Percentiles rank a stretch among this genome's conserved stretches.
phyloP scores from a whole-genome alignment of 2,113 vertebrate genomes.

The Azemiops feae region DNA sequence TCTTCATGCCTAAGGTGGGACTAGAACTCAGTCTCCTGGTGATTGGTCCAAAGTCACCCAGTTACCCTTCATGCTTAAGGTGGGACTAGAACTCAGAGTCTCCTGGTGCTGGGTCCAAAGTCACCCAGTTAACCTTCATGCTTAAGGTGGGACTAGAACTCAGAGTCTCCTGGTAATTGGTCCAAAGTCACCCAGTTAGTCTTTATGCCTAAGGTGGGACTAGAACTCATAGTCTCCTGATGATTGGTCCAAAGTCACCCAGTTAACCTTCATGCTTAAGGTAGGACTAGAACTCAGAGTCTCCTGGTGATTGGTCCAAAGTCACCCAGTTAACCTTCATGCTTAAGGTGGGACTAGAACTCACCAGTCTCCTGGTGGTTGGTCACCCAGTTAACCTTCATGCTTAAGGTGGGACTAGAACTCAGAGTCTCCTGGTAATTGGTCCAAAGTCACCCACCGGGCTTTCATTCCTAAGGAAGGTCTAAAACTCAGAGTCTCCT shows the following conservation, averaged over 20 bases:
- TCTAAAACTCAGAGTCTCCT: neutral
- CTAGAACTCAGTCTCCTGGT: neutral
- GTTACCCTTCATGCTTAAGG: neutral
- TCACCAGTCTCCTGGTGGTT: neutral
- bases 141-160: neutral
- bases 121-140: neutral
- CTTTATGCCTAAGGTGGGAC: too few relatives aligned
- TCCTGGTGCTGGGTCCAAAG: neutral
- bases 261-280: too few relatives aligned
- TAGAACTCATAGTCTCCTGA: too few relatives aligned
- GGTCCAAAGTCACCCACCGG: neutral
- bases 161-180: neutral
- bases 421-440: neutral
- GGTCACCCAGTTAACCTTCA: neutral
- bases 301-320: too few relatives aligned
- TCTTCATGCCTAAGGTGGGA: neutral
- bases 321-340: too few relatives aligned
- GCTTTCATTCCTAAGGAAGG: neutral
- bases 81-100: neutral
- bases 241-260: too few relatives aligned
- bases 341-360: too few relatives aligned
- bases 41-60: too few relatives aligned
- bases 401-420: neutral
- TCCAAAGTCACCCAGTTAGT: too few relatives aligned
- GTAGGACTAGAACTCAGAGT: too few relatives aligned